Evolutionary conservation across 2,888 invertebrate genomes (phyloP).

Genomic region (Oscheius myriophilus): DNA sequence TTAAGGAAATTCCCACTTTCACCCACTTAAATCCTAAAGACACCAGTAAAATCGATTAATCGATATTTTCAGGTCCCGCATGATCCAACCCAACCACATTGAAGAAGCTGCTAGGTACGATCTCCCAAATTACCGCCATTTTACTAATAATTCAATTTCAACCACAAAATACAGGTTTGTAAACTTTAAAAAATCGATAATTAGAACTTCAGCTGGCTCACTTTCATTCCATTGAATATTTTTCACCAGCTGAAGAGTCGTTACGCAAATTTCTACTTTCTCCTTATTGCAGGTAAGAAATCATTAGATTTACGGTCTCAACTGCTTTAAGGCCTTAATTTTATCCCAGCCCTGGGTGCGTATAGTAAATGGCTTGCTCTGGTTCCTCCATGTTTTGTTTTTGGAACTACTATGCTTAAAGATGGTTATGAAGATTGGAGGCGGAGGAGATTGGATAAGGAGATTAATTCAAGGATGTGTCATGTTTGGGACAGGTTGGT

Average conservation of each 20-base stretch:
- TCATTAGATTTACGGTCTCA: slow-evolving; percentile 76
- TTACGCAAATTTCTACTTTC: slow-evolving; percentile 95
- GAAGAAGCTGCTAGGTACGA: slow-evolving; percentile 54
- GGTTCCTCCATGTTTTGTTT: slow-evolving; percentile 91
- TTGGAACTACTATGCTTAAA: slow-evolving; percentile 90
- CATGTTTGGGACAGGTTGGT: slow-evolving; percentile 78
- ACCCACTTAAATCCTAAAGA: too few species aligned
- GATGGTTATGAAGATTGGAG: slow-evolving; percentile 96
- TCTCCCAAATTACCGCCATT: slow-evolving; percentile 70
- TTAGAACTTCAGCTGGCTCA: slow-evolving; percentile 79
- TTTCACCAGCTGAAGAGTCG: slow-evolving; percentile 84
- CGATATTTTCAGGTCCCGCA: slow-evolving; percentile 47
- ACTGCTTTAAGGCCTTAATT: slow-evolving; percentile 52
- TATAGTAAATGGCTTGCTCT: slow-evolving; percentile 72
- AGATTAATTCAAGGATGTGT: slow-evolving; percentile 91
- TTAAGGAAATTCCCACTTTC: too few species aligned
- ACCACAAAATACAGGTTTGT: slow-evolving; percentile 84
- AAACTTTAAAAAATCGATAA: neutral
- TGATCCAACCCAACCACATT: slow-evolving; percentile 46
- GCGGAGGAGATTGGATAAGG: slow-evolving; percentile 87
- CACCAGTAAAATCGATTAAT: too few species aligned
- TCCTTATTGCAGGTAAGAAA: slow-evolving; percentile 86
- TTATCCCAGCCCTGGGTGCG: slow-evolving; percentile 58
- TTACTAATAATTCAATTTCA: slow-evolving; percentile 85
- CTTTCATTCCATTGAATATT: slow-evolving; percentile 87